Conservation (phyloP, 30 jellyfish, hydroid and myxozoan species). For the Pelagia noctiluca region DNA sequence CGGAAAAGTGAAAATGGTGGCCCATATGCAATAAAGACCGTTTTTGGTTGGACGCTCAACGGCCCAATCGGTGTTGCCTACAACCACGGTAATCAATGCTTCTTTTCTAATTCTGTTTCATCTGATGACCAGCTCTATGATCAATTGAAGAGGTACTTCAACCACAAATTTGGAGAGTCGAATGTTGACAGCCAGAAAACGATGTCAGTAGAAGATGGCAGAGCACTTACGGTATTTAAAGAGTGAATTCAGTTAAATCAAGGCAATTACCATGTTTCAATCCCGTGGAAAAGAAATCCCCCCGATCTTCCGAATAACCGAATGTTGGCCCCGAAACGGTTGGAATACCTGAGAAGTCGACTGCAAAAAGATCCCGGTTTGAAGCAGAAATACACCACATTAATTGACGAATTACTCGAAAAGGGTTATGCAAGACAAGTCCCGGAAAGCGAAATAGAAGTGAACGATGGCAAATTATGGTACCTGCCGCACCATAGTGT, state of each 20-base stretch:
- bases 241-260: not conserved
- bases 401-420: slow-evolving; percentile 42
- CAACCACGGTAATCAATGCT: not conserved
- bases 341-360: slow-evolving; percentile 31
- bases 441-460: slow-evolving; percentile 23
- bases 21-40: slow-evolving; percentile 69
- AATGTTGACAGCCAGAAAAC: slow-evolving; percentile 37
- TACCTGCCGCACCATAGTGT: slow-evolving; percentile 74
- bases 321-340: slow-evolving; percentile 26
- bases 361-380: slow-evolving; percentile 25
- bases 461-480: slow-evolving; percentile 36
- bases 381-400: slow-evolving; percentile 32
- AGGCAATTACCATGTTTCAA: slow-evolving; percentile 25
- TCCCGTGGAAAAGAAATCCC: slow-evolving; percentile 30
- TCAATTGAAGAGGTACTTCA: slow-evolving; percentile 5
- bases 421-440: slow-evolving; percentile 30
- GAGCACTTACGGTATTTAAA: slow-evolving; percentile 9
- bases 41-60: slow-evolving; percentile 71
- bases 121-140: slow-evolving; percentile 12
- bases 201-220: slow-evolving; percentile 36
- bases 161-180: slow-evolving; percentile 7
- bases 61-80: slow-evolving; percentile 50
- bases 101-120: slow-evolving; percentile 25
- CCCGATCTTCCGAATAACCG: slow-evolving; percentile 45
- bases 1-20: slow-evolving; percentile 60